phyloP scores from a whole-genome alignment of 2,113 vertebrate genomes.

The Caranx melampygus region DNA sequence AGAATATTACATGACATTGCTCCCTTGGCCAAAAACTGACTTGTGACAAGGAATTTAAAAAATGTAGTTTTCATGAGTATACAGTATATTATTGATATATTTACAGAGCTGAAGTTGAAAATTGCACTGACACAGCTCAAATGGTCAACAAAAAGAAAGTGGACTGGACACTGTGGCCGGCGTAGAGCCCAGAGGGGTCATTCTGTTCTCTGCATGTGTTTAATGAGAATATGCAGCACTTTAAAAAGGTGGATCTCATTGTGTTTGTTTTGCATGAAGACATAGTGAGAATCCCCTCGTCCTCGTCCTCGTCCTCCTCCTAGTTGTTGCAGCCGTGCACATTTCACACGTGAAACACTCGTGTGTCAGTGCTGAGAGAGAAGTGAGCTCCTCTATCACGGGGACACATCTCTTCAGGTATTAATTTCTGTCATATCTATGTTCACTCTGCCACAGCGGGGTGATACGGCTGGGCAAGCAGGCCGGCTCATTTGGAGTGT shows the following conservation, averaged over 20 bases:
- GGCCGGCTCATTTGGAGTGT: slow-evolving; percentile 71
- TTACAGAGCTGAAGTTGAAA: too few species aligned
- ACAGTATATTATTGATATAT: too few species aligned
- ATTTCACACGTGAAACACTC: slow-evolving; percentile 18
- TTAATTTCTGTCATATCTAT: slow-evolving; percentile 72
- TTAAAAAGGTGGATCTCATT: neutral
- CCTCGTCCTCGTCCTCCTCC: neutral
- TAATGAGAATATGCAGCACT: slow-evolving; percentile 2
- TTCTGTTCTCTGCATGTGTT: slow-evolving; percentile 22
- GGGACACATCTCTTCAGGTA: slow-evolving; percentile 73
- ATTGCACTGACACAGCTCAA: too few species aligned
- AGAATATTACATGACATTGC: too few species aligned
- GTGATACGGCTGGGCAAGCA: slow-evolving; percentile 59
- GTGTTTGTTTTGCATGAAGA: neutral
- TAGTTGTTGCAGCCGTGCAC: neutral
- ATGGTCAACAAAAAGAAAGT: too few species aligned
- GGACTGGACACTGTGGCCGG: too few species aligned
- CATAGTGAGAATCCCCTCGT: slow-evolving; percentile 4
- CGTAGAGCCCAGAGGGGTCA: too few species aligned
- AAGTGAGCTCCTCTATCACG: slow-evolving; percentile 61
- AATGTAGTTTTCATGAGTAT: too few species aligned
- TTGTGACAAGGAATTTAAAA: too few species aligned
- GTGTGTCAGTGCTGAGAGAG: neutral
- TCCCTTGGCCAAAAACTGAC: too few species aligned
- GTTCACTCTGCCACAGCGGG: slow-evolving; percentile 26